Conservation (phyloP, 1,140 invertebrate genomes). For the Orius insidiosus region DNA sequence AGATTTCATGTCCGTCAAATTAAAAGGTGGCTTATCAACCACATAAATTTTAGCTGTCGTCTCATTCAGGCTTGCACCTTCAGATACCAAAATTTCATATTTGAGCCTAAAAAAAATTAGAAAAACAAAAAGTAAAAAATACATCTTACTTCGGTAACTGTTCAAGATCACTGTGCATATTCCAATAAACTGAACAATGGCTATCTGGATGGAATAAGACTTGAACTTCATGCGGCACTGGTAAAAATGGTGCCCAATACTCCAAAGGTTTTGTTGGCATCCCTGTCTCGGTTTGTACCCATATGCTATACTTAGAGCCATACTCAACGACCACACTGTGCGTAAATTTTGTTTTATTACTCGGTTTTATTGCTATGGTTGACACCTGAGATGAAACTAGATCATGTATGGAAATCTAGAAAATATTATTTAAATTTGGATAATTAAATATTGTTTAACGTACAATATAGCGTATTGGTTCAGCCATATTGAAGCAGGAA, state of each 20-base stretch:
- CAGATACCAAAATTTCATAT: constrained; percentile 45
- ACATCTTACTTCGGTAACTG: constrained; percentile 12
- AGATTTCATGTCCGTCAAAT: constrained; percentile 32
- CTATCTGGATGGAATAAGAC: constrained; percentile 31
- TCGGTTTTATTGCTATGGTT: constrained; percentile 27
- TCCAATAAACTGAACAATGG: constrained; percentile 44
- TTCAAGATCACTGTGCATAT: constrained; percentile 13
- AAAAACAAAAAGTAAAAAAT: too few relatives aligned
- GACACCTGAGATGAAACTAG: constrained; percentile 28
- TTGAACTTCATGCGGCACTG: constrained; percentile 43
- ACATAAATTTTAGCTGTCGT: constrained; percentile 29
- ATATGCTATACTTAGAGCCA: constrained; percentile 7
- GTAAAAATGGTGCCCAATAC: constrained; percentile 36
- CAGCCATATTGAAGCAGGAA: constrained; percentile 30
- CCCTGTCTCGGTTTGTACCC: constrained; percentile 1
- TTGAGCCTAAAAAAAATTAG: constrained; percentile 30
- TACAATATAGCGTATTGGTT: constrained; percentile 38
- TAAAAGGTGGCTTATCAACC: constrained; percentile 33
- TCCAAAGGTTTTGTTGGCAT: constrained; percentile 19
- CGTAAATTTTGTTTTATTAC: constrained; percentile 28
- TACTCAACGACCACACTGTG: constrained; percentile 22
- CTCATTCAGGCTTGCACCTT: constrained; percentile 33
- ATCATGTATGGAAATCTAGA: constrained; percentile 37
- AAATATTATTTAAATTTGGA: too few relatives aligned
- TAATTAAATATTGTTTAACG: too few relatives aligned